phyloP scores from a whole-genome alignment of 2,797 vertebrate genomes.

The Clarias platycephalus region DNA sequence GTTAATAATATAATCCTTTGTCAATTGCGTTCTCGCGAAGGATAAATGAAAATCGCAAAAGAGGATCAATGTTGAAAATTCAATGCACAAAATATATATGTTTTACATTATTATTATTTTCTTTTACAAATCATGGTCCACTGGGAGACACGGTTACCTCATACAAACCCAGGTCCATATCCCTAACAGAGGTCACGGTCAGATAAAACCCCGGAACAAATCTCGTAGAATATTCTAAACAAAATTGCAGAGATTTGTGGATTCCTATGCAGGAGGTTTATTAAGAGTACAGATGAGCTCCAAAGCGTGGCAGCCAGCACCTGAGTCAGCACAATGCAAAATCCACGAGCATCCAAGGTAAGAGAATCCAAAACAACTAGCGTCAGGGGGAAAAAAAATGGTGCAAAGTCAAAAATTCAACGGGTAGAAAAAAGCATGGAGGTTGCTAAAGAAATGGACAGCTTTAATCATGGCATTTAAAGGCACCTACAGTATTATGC shows the following conservation, averaged over 20 bases:
- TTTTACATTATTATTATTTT: background rate
- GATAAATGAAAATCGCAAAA: background rate
- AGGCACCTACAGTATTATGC: no score
- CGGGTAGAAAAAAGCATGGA: background rate
- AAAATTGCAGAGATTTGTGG: background rate
- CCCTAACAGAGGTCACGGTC: no score
- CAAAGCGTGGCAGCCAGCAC: background rate
- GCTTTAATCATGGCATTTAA: background rate
- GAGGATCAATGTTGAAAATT: background rate
- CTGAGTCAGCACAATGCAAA: conserved; percentile 18
- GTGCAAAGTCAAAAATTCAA: conserved; percentile 22
- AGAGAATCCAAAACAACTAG: conserved; percentile 20
- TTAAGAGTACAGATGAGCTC: conserved; percentile 27
- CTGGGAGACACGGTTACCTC: background rate
- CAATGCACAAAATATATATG: background rate
- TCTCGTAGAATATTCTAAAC: background rate
- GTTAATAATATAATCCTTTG: conserved; percentile 20
- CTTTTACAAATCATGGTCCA: background rate
- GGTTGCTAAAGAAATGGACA: background rate
- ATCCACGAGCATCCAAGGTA: conserved; percentile 8
- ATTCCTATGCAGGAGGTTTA: conserved; percentile 3
- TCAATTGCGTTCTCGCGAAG: background rate
- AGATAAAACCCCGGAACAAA: background rate
- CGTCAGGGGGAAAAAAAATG: background rate
- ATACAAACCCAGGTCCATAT: background rate